Percentiles rank a stretch among this genome's conserved stretches.
phyloP scores from a whole-genome alignment of 2,797 vertebrate genomes.

The Hylomyscus alleni region DNA sequence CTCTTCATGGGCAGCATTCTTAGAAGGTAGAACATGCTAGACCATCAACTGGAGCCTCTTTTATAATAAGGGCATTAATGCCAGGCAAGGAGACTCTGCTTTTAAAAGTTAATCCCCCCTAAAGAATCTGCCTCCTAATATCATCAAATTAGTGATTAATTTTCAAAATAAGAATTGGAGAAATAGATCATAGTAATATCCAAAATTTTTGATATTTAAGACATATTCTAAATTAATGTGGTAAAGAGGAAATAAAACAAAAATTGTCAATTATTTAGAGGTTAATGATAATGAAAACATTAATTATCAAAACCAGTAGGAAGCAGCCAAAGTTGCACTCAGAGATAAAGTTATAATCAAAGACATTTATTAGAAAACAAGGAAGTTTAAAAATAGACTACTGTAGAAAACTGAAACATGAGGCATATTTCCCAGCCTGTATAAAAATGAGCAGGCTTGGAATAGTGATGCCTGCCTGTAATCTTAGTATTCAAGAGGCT shows the following conservation, averaged over 20 bases:
- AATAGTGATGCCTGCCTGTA: neutral
- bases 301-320: conserved; percentile 30
- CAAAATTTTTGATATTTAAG: conserved; percentile 51
- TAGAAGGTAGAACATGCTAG: neutral
- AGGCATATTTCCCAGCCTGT: neutral
- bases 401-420: neutral
- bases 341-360: conserved; percentile 57
- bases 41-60: neutral
- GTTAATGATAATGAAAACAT: conserved; percentile 28
- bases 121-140: neutral
- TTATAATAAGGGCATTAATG: neutral
- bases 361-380: conserved; percentile 46
- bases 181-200: neutral
- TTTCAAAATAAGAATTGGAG: neutral
- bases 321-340: conserved; percentile 33
- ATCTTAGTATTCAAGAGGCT: neutral
- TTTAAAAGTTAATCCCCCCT: neutral
- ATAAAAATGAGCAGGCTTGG: neutral
- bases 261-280: conserved; percentile 56
- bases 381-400: conserved; percentile 23
- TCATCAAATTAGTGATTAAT: neutral
- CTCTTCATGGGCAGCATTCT: neutral
- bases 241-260: conserved; percentile 58
- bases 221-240: conserved; percentile 12
- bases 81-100: neutral